Evolutionary conservation across 2,113 vertebrate species (phyloP).

Genomic region (Oreochromis niloticus): DNA sequence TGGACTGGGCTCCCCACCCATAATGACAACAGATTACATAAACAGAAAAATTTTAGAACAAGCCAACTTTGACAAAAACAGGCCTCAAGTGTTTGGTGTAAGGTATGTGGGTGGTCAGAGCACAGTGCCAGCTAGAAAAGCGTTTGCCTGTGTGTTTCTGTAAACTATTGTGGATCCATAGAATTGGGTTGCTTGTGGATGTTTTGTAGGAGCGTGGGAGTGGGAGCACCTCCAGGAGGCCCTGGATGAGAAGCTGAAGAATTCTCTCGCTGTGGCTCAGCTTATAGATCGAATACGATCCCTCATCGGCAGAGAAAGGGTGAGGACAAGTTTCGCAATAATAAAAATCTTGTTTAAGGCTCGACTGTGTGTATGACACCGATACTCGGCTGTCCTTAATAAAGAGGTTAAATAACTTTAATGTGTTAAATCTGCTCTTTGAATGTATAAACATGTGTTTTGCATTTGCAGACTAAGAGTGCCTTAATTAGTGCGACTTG

Average conservation of each 20-base stretch:
- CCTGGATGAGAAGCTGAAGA: conserved; percentile 86
- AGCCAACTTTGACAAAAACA: conserved; percentile 3
- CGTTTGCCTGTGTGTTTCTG: conserved; percentile 1
- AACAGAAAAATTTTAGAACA: conserved; percentile 7
- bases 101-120: conserved; percentile 14
- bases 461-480: neutral
- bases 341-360: neutral
- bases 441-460: conserved; percentile 3
- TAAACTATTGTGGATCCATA: neutral
- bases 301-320: conserved; percentile 77
- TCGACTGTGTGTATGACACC: neutral
- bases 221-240: conserved; percentile 90
- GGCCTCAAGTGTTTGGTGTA: neutral
- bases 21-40: conserved; percentile 9
- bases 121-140: neutral
- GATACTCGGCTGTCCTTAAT: neutral
- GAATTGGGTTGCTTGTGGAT: conserved; percentile 23
- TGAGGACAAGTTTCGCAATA: conserved; percentile 6
- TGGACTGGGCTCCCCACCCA: neutral
- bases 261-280: conserved; percentile 78
- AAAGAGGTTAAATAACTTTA: conserved; percentile 12
- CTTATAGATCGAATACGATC: conserved; percentile 87
- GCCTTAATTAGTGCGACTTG: conserved; percentile 16
- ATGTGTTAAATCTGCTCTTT: neutral
- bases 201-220: conserved; percentile 82